Conservation (phyloP, 2,888 invertebrate species). For the Axea sp. region DNA sequence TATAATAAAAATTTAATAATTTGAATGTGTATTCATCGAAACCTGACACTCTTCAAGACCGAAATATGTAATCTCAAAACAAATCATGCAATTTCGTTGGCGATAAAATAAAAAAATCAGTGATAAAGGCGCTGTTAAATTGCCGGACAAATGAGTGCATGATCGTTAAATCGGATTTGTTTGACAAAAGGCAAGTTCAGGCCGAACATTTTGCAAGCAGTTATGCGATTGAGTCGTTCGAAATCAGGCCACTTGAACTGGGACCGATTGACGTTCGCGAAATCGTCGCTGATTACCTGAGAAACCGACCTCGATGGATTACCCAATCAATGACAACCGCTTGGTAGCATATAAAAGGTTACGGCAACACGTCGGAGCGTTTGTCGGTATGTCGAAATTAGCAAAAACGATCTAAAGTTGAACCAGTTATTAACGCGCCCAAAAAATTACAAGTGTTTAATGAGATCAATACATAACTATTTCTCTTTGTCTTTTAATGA, state of each 20-base stretch:
- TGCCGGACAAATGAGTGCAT: constrained; percentile 59
- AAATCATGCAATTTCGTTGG: too few species aligned
- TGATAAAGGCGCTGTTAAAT: constrained; percentile 56
- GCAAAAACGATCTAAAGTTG: constrained; percentile 7
- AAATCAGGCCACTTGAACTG: constrained; percentile 41
- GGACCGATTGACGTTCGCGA: constrained; percentile 31
- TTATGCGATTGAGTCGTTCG: constrained; percentile 49
- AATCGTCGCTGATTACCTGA: constrained; percentile 36
- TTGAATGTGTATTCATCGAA: too few species aligned
- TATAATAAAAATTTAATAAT: too few species aligned
- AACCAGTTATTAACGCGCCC: constrained; percentile 14
- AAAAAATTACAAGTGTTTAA: constrained; percentile 2
- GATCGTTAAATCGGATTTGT: constrained; percentile 58
- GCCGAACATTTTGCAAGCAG: constrained; percentile 50
- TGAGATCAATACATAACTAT: too few species aligned
- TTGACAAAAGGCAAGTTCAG: constrained; percentile 60
- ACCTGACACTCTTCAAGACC: too few species aligned
- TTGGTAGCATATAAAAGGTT: constrained; percentile 55
- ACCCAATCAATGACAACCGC: constrained; percentile 35
- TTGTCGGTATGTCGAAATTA: constrained; percentile 69
- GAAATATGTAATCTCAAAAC: too few species aligned
- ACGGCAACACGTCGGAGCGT: constrained; percentile 72
- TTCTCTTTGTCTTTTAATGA: too few species aligned
- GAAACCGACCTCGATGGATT: constrained; percentile 51
- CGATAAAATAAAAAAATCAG: constrained; percentile 1